These are phyloP conservation scores for Acanthurus lineatus DNA, from an alignment of 2,797 vertebrate species.

Conservation along the genomic window DNA sequence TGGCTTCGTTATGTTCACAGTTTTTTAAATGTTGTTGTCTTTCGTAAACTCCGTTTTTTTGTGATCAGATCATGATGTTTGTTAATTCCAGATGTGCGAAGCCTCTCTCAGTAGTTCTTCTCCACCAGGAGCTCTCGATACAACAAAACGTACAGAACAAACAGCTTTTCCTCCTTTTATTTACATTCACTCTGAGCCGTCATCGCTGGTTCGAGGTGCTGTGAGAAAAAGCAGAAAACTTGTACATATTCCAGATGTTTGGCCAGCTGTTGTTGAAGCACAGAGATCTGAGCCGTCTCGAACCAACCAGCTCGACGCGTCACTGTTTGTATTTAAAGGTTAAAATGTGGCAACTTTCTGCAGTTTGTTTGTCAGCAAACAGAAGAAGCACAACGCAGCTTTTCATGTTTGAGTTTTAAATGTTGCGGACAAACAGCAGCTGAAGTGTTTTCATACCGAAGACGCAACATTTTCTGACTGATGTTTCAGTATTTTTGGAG, in stretches of 20 bases:
- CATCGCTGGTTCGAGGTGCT: conserved; percentile 32
- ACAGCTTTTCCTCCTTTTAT: not conserved
- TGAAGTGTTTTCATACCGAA: conserved; percentile 14
- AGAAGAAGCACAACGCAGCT: conserved; percentile 50
- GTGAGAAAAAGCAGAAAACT: conserved; percentile 11
- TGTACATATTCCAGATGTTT: conserved; percentile 13
- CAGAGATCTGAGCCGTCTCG: not conserved
- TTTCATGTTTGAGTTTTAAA: not conserved
- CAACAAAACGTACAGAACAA: no score
- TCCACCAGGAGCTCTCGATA: no score
- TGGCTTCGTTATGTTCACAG: no score
- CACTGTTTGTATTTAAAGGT: not conserved
- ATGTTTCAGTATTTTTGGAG: conserved; percentile 15
- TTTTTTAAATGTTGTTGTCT: no score
- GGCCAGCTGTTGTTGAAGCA: conserved; percentile 22
- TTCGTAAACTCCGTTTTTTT: no score
- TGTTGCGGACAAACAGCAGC: not conserved
- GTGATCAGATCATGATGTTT: no score
- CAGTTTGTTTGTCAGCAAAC: conserved; percentile 9
- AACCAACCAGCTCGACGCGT: conserved; percentile 25
- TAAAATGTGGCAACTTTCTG: not conserved
- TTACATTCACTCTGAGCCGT: not conserved
- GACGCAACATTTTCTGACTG: conserved; percentile 18
- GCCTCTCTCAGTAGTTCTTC: no score
- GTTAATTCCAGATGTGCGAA: no score